These are phyloP conservation scores for Saturnia pavonia DNA, from an alignment of 2,888 invertebrate genomes.

Conservation along the genomic window DNA sequence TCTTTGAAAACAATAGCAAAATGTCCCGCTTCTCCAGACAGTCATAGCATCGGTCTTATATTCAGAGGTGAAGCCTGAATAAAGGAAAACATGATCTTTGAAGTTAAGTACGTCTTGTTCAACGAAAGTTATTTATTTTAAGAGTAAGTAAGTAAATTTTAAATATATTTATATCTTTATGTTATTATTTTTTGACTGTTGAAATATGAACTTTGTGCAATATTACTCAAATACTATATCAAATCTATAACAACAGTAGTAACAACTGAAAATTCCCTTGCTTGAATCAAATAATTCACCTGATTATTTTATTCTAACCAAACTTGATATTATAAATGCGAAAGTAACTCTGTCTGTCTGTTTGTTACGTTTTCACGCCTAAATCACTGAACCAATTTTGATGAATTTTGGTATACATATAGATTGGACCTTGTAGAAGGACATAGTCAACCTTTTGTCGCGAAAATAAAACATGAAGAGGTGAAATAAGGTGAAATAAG, in stretches of 20 bases:
- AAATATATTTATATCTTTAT: neutral
- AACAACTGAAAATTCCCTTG: neutral
- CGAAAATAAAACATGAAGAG: too few species aligned
- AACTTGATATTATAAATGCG: too few species aligned
- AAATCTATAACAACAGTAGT: neutral
- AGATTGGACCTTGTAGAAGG: too few species aligned
- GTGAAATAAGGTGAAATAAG: too few species aligned
- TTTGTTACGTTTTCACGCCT: too few species aligned
- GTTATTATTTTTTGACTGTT: neutral
- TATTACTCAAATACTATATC: neutral
- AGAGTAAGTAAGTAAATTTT: neutral
- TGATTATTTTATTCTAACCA: too few species aligned
- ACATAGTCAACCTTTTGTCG: too few species aligned
- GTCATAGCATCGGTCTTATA: constrained; percentile 3
- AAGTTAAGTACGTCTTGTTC: neutral
- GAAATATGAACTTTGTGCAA: neutral
- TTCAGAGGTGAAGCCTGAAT: constrained; percentile 10
- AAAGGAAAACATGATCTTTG: constrained; percentile 3
- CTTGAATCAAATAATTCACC: neutral
- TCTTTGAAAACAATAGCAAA: constrained; percentile 1
- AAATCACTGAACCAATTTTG: too few species aligned
- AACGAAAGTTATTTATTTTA: neutral
- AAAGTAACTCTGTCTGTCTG: too few species aligned
- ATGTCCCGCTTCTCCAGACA: constrained; percentile 13
- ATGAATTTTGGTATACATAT: too few species aligned